These are phyloP conservation scores for Mimachlamys varia DNA, from an alignment of 2,888 invertebrate species.

Conservation along the genomic window DNA sequence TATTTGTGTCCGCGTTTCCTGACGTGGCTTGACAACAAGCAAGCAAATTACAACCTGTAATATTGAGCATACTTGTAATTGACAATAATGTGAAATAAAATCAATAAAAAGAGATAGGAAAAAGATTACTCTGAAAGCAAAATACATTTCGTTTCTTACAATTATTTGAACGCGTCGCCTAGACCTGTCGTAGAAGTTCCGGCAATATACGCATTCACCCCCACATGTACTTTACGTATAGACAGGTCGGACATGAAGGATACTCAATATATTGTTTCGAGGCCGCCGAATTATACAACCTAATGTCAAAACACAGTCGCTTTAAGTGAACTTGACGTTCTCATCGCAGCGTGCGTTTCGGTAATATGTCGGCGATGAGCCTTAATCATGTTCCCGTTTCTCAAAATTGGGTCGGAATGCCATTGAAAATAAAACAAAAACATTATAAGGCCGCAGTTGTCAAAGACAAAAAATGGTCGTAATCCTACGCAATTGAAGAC, in stretches of 20 bases:
- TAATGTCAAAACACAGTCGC: not conserved
- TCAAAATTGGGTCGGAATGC: not conserved
- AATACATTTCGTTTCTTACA: not conserved
- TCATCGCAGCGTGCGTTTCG: not conserved
- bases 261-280: conserved; percentile 2
- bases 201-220: not conserved
- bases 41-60: not conserved
- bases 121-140: not conserved
- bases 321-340: not conserved
- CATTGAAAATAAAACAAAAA: conserved; percentile 6
- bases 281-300: not conserved
- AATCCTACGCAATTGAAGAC: conserved; percentile 26
- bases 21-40: not conserved
- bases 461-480: conserved; percentile 17
- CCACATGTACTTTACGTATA: not conserved
- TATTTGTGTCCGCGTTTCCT: not conserved
- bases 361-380: not conserved
- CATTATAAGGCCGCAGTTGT: conserved; percentile 1
- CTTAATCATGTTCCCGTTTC: conserved; percentile 26
- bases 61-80: not conserved
- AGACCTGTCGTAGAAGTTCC: not conserved
- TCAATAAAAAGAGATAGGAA: not conserved
- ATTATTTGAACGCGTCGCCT: not conserved
- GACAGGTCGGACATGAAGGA: not conserved
- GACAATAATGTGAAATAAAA: conserved; percentile 31